Evolutionary conservation across 2,888 invertebrate genomes (phyloP).

Genomic region (Leptinotarsa juncta): DNA sequence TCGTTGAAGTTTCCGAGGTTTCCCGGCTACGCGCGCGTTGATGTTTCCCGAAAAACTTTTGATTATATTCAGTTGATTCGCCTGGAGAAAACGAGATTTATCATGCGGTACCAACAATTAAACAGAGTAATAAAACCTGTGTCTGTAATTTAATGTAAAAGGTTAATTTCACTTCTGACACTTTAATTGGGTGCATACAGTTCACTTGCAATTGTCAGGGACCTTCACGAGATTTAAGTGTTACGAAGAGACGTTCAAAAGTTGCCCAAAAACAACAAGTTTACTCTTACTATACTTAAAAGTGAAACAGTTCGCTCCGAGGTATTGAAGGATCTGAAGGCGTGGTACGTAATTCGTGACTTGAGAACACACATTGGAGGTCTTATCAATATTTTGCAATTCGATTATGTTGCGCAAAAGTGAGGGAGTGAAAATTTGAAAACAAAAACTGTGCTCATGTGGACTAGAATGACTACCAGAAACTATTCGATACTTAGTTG

Average conservation of each 20-base stretch:
- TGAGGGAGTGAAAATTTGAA: slow-evolving; percentile 26
- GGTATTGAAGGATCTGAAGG: slow-evolving; percentile 42
- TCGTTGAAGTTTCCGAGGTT: slow-evolving; percentile 24
- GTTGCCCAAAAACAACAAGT: slow-evolving; percentile 42
- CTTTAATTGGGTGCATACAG: slow-evolving; percentile 41
- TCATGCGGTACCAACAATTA: slow-evolving; percentile 27
- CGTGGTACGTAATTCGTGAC: slow-evolving; percentile 44
- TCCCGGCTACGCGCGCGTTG: not conserved
- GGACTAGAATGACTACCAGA: slow-evolving; percentile 26
- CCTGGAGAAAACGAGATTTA: slow-evolving; percentile 14
- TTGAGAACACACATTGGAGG: slow-evolving; percentile 32
- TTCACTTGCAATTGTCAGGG: slow-evolving; percentile 33
- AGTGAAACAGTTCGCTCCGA: slow-evolving; percentile 45
- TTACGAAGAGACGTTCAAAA: slow-evolving; percentile 42
- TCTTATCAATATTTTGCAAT: slow-evolving; percentile 35
- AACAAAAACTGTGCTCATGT: slow-evolving; percentile 31
- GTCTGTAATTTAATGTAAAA: slow-evolving; percentile 26
- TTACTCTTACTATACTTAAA: slow-evolving; percentile 40
- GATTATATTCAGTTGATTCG: not conserved
- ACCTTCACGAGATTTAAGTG: slow-evolving; percentile 40
- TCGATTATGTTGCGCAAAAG: slow-evolving; percentile 27
- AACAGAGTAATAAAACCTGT: slow-evolving; percentile 33
- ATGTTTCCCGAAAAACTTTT: not conserved
- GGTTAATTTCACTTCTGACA: slow-evolving; percentile 40
- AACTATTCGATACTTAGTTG: slow-evolving; percentile 25